Conservation (phyloP, 2,113 vertebrate genomes). For the Lynx canadensis region DNA sequence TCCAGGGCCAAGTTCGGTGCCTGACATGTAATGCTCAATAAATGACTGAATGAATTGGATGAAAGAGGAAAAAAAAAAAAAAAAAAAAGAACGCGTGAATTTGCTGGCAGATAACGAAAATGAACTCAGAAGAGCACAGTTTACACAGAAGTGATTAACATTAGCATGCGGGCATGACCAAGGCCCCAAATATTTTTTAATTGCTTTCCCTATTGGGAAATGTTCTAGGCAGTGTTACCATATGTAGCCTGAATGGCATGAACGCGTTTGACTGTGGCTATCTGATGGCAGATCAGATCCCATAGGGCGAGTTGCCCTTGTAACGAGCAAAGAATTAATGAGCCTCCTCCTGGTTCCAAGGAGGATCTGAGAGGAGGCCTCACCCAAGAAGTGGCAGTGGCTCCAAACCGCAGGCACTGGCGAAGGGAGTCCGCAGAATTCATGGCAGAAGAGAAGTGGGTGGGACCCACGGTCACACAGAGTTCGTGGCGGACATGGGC, state of each 20-base stretch:
- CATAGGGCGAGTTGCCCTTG: not conserved
- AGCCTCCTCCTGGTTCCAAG: not conserved
- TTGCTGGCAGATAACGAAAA: not conserved
- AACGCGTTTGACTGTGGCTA: not conserved
- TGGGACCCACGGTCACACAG: not conserved
- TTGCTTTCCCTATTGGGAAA: slow-evolving; percentile 8
- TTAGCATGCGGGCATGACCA: not conserved
- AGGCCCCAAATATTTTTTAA: not conserved
- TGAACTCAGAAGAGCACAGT: slow-evolving; percentile 23
- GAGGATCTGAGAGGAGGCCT: not conserved
- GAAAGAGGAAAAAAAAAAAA: not conserved
- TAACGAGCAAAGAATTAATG: not conserved
- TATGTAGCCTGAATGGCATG: not conserved
- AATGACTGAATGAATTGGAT: not conserved
- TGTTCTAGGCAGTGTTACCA: not conserved
- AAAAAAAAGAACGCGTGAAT: not conserved
- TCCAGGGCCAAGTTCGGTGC: not conserved
- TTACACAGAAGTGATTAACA: not conserved
- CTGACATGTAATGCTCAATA: not conserved
- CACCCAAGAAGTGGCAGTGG: not conserved
- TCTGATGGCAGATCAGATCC: not conserved
- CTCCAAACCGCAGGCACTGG: not conserved
- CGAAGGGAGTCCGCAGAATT: not conserved
- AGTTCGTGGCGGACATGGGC: not conserved
- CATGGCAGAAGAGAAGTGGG: not conserved